Percentiles rank a stretch among this genome's conserved stretches.
These are phyloP conservation scores for Hyposoter didymator DNA, from an alignment of 2,888 invertebrate genomes.

Conservation along the genomic window DNA sequence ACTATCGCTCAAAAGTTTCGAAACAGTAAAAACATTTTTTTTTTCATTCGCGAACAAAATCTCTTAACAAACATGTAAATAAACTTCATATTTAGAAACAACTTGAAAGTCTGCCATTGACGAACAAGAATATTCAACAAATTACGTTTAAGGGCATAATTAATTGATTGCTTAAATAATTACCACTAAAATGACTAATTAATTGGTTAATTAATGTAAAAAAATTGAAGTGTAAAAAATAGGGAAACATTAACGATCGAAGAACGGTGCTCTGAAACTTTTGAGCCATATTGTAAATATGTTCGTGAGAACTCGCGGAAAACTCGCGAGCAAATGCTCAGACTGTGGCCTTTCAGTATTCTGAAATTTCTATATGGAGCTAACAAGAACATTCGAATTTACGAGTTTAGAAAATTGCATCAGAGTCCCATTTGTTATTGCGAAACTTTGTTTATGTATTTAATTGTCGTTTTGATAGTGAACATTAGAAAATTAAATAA, in stretches of 20 bases:
- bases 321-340: not conserved
- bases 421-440: not conserved
- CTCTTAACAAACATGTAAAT: too few species aligned
- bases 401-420: conserved; percentile 1
- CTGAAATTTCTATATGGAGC: conserved; percentile 9
- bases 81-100: too few species aligned
- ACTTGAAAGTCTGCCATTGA: too few species aligned
- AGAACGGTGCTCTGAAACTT: not conserved
- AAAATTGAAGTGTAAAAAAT: not conserved
- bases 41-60: not conserved
- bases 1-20: not conserved
- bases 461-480: not conserved
- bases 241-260: not conserved
- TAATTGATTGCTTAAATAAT: too few species aligned
- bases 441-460: not conserved
- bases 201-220: too few species aligned
- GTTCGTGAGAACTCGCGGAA: not conserved
- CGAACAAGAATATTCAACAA: too few species aligned
- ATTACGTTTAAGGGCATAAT: too few species aligned
- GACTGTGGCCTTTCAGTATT: not conserved
- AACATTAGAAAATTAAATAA: not conserved
- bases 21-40: not conserved
- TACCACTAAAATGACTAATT: too few species aligned
- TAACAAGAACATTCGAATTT: not conserved
- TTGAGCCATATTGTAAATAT: not conserved